phyloP scores from a whole-genome alignment of 92 coral and sea anemone species.

The Palythoa caribaeorum region DNA sequence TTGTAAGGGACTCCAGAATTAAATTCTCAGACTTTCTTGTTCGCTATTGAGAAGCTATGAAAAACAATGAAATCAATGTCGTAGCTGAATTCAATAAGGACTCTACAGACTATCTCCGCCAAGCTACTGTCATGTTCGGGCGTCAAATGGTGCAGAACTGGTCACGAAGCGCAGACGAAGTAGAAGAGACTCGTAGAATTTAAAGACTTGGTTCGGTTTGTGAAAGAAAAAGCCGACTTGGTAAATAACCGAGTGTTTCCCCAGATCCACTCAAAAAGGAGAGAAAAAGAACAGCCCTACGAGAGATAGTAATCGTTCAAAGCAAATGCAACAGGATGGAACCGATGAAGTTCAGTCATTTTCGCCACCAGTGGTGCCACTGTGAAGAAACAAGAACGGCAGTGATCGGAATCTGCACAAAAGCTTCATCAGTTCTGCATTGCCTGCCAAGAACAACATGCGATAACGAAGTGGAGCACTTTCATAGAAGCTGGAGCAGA shows the following conservation, averaged over 20 bases:
- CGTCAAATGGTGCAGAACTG: slow-evolving; percentile 80
- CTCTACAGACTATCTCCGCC: slow-evolving; percentile 40
- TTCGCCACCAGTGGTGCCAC: slow-evolving; percentile 52
- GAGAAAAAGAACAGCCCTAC: no score
- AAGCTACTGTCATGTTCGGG: slow-evolving; percentile 67
- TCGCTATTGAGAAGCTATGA: slow-evolving; percentile 65
- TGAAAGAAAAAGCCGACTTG: slow-evolving; percentile 74
- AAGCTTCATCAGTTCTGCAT: no score
- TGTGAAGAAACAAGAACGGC: no score
- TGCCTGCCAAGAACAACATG: slow-evolving; percentile 56
- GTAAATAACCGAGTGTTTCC: slow-evolving; percentile 76
- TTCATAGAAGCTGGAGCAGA: slow-evolving; percentile 48
- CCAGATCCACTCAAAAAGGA: slow-evolving; percentile 64
- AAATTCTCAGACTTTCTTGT: slow-evolving; percentile 75
- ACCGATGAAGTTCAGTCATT: not conserved
- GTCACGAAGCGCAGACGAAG: slow-evolving; percentile 57
- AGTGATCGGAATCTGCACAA: no score
- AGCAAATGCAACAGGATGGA: not conserved
- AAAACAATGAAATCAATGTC: slow-evolving; percentile 58
- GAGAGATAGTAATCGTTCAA: slow-evolving; percentile 2
- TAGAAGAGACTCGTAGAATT: slow-evolving; percentile 35
- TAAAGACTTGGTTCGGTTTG: slow-evolving; percentile 61
- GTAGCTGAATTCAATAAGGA: slow-evolving; percentile 65
- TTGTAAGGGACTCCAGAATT: slow-evolving; percentile 65
- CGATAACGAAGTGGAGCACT: slow-evolving; percentile 48